Evolutionary conservation across 2,888 invertebrate species (phyloP), one percentile per base, ranked within the genome.

Genomic region (Hypsopygia costalis): DNA sequence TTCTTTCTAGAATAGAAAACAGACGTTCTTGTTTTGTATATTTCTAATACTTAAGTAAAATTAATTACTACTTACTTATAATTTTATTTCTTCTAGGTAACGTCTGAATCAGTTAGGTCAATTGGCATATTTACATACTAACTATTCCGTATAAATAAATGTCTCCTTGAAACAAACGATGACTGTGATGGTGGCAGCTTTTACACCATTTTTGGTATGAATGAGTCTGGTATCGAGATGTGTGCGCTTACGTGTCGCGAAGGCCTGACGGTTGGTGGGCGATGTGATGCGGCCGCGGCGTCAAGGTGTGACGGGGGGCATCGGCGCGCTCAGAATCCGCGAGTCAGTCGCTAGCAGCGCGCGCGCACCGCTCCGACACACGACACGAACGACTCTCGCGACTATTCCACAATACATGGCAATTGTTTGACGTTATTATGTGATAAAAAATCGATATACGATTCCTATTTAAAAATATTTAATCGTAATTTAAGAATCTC

Each of bases 351-450:
- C 79, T 61, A 72, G 66, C 66, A 63, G 75, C 80, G 86, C 86
- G 75, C 85, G 85, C 82, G 77, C 81, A 70, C 64, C 60, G 56
- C 25, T 47, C 70, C 77, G 79, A 77, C 71, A 64, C 46, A 68
- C 83, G 83, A 85, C 60, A 77, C 87, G 87, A 87, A 87, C 87
- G 85, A 86, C 81, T 76, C 82, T 78, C 87, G 85, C 83, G 82
- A 81, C 58, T 62, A 70, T 64, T 62, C 66, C 61, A 58, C 53
- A 60, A 55, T 81, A 71, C 70, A 81, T 76, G 86, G 85, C 86
- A 81, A 73, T 66, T 58, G 69, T 81, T 85, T 77, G 69, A 81
- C 69, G 61, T 60, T 65, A 66, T 60, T 73, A 75, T 67, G 83
- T 83, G 78, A 75, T 71, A 66, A 55, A 52, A 58, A 62, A 52